Percentiles rank a stretch among this genome's conserved stretches.
phyloP scores from a whole-genome alignment of 2,797 vertebrate genomes.

The Enteromius paludinosus region DNA sequence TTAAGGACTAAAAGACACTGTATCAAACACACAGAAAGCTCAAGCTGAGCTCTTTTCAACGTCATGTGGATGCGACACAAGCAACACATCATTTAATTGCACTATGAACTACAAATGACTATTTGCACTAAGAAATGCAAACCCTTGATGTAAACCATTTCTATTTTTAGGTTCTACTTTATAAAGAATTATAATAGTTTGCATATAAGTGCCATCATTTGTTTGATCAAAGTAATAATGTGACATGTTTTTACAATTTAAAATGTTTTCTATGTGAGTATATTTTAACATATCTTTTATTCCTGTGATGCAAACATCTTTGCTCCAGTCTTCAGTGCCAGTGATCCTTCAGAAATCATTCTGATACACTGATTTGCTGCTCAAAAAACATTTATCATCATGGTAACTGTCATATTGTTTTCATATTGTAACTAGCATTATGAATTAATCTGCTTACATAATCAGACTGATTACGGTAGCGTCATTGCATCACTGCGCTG shows the following conservation, averaged over 20 bases:
- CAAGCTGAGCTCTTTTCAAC: background rate
- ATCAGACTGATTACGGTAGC: background rate
- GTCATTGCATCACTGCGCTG: background rate
- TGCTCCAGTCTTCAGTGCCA: background rate
- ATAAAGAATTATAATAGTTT: no score
- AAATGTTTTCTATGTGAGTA: background rate
- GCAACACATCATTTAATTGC: no score
- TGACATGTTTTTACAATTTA: background rate
- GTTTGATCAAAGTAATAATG: background rate
- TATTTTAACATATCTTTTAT: background rate
- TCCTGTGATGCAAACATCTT: background rate
- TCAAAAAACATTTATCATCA: background rate
- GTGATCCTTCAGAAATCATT: background rate
- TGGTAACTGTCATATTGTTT: background rate
- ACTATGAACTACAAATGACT: background rate
- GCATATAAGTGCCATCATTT: background rate
- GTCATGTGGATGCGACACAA: background rate
- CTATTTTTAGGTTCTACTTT: background rate
- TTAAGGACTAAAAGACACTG: conserved; percentile 7
- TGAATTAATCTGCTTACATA: background rate
- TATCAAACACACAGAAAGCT: conserved; percentile 3
- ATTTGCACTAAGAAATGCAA: no score
- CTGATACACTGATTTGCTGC: background rate
- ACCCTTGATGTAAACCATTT: background rate
- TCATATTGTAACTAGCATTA: background rate